Percentiles rank a stretch among this genome's conserved stretches.
phyloP scores from a whole-genome alignment of 2,113 vertebrate species.

The Gnathonemus echidnorhynchus region DNA sequence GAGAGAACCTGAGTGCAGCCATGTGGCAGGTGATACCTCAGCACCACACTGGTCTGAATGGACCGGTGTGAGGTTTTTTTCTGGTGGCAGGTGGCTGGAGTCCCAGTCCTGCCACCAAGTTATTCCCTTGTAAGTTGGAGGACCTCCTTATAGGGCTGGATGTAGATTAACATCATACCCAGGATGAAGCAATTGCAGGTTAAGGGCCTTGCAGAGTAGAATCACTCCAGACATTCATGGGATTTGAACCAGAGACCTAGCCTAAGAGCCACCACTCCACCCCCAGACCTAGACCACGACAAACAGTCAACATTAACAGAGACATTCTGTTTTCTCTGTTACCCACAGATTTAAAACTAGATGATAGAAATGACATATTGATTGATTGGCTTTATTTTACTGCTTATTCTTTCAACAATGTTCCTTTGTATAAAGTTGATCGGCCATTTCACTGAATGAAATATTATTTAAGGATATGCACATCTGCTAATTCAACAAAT shows the following conservation, averaged over 20 bases:
- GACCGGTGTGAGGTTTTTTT: too few relatives aligned
- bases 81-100: too few relatives aligned
- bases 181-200: too few relatives aligned
- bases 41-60: too few relatives aligned
- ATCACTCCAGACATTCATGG: background rate
- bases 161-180: too few relatives aligned
- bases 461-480: slow-evolving; percentile 19
- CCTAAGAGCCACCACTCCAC: too few relatives aligned
- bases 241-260: too few relatives aligned
- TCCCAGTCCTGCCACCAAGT: too few relatives aligned
- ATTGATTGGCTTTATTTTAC: background rate
- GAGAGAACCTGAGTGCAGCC: background rate
- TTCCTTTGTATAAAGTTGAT: slow-evolving; percentile 26
- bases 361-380: background rate
- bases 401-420: slow-evolving; percentile 1
- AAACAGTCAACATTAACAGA: slow-evolving; percentile 6
- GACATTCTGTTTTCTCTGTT: background rate
- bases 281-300: background rate
- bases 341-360: background rate
- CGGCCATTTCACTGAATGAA: slow-evolving; percentile 43
- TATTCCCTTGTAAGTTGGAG: too few relatives aligned
- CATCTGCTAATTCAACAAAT: background rate
- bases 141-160: too few relatives aligned
- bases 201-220: background rate
- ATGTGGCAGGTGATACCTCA: too few relatives aligned